Conservation (phyloP, 2,113 vertebrate genomes). For the Ariopsis seemanni region DNA sequence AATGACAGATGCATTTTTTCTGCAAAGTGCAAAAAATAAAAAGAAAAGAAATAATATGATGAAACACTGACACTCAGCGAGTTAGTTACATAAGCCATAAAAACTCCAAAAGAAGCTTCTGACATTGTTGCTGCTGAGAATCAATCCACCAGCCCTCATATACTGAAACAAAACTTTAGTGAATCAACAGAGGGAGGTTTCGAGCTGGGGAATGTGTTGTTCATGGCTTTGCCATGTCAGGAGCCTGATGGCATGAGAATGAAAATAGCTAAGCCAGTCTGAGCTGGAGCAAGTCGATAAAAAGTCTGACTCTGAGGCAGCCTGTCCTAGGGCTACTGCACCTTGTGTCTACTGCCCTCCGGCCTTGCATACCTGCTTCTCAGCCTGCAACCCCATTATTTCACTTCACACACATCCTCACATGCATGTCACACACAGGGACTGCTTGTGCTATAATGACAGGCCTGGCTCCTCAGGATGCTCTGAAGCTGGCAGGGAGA, state of each 20-base stretch:
- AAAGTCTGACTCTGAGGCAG: not conserved
- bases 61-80: conserved; percentile 27
- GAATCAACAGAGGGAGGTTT: not conserved
- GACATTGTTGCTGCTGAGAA: conserved; percentile 28
- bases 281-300: conserved; percentile 26
- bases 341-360: conserved; percentile 15
- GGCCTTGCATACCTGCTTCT: not conserved
- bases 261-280: conserved; percentile 39
- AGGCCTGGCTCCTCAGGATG: conserved; percentile 33
- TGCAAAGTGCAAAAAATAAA: not conserved
- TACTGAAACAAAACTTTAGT: conserved; percentile 33
- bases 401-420: conserved; percentile 38
- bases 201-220: conserved; percentile 7
- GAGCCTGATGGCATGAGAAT: conserved; percentile 34
- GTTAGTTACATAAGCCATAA: conserved; percentile 26
- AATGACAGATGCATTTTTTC: conserved; percentile 13
- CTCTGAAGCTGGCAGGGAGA: conserved; percentile 6
- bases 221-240: not conserved
- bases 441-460: conserved; percentile 42
- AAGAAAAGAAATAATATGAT: not conserved
- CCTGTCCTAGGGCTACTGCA: conserved; percentile 2
- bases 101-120: conserved; percentile 18
- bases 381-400: conserved; percentile 27
- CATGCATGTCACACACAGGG: conserved; percentile 35
- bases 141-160: conserved; percentile 31